Base-by-base conservation (phyloP, 2,797 vertebrate species). In the Novumbra hubbsi region DNA sequence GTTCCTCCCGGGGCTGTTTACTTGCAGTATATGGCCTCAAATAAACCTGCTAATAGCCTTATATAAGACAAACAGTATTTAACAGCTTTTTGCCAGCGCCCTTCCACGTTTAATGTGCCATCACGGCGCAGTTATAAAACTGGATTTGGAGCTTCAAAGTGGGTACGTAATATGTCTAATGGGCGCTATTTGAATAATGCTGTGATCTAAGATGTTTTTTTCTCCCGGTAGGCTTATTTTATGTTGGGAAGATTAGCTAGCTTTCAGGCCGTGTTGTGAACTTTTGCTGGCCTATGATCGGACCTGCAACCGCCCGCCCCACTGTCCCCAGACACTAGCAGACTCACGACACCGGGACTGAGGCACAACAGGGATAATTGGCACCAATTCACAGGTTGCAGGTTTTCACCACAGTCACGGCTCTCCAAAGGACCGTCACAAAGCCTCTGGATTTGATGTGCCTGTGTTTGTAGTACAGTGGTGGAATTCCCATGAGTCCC, bases 321-420 rank as follows among this genome's bases (percentile, higher is more conserved):
- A 90, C 86, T 92, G 91, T 90, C 74, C 78, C 77, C 48, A 1
- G 72, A 88, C 81, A 83, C 69, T 81, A 79, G 85, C 77, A 76
- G 76, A 73, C 52, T 8, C 19, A 16, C n/a, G 52, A 21, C 81
- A 73, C 68, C 81, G 82, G 68, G 76, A 70, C 76, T 77, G 32
- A 73, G 82, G 78, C 79, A 76, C 85, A 84, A 87, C 79, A 71
- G 71, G 70, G 79, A 83, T 92, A 90, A 92, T 91, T 92, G 88
- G 87, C 81, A 81, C 80, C 74, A 78, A 83, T 38, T 38, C 34
- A 69, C 84, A 78, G 82, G 87, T 91, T 88, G 87, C 80, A 60
- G 50, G 70, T 82, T 85, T 77, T 69, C 85, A 83, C 81, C 76
- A 80, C 60, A 81, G 87, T 83, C 72, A 48, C 2, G 32, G 74